Evolutionary conservation across 2,797 vertebrate species (phyloP), one percentile per base, ranked within the genome.

Genomic region (Parotocinclus haroldoi): DNA sequence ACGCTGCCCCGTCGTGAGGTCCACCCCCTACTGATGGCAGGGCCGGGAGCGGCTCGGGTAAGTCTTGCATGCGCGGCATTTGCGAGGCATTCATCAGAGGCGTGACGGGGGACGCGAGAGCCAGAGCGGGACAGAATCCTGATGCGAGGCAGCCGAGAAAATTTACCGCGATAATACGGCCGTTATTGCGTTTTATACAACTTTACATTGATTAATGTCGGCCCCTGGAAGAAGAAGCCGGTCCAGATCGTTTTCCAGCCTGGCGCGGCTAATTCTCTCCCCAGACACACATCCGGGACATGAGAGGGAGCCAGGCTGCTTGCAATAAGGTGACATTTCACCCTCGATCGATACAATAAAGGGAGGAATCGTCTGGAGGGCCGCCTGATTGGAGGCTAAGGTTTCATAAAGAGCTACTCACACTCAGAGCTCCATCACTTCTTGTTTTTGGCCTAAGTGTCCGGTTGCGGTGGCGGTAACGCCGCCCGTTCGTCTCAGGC

Each of bases 151-250:
- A 61, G 13, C n/a, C 51, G 56, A 59, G 55, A 63, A 75, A 70
- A 71, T 60, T 65, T 73, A 75, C 70, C 53, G 69, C 42, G 52
- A 68, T 75, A 70, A 76, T 71, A 69, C 58, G 44, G 36, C 65
- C 19, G 64, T 73, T 78, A 76, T 78, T 76, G 73, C 68, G 68
- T 78, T 71, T n/a, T 52, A 53, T 71, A 76, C 73, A 73, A 73
- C 61, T 56, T 58, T 27, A 67, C 74, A 73, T 73, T 78, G 73
- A 78, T 71, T 78, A 75, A 69, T 78, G 70, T 73, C 73, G 66
- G 56, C 59, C 67, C 68, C 27, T 63, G 40, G 58, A 66, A 44
- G 58, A 66, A 44, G 57, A 51, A 51, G 66, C 65, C 58, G 53
- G 74, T 74, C 67, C 63, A 62, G 66, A 68, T 58, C 61, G 56